Percentiles rank a stretch among this genome's conserved stretches.
phyloP scores from a whole-genome alignment of 2,113 vertebrate genomes.

The Parus major region DNA sequence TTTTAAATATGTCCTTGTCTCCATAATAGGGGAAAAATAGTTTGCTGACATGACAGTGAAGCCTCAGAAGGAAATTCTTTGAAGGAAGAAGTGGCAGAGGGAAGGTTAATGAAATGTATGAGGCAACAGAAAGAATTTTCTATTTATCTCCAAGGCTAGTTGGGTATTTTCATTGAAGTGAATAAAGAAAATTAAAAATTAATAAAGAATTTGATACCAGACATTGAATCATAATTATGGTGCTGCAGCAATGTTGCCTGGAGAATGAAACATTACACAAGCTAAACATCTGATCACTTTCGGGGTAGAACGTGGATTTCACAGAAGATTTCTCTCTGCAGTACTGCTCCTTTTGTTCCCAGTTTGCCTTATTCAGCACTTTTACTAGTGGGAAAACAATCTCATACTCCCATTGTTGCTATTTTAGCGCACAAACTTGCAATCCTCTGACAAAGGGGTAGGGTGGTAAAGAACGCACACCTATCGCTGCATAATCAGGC shows the following conservation, averaged over 20 bases:
- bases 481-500: fast-evolving
- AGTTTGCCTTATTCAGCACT: not conserved
- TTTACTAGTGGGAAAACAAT: not conserved
- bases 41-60: not conserved
- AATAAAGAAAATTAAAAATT: not conserved
- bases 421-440: not conserved
- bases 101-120: slow-evolving; percentile 7
- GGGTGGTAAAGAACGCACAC: not conserved
- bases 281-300: not conserved
- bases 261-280: not conserved
- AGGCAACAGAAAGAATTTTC: not conserved
- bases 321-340: not conserved
- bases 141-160: not conserved
- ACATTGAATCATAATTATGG: not conserved
- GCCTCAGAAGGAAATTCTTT: not conserved
- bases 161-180: not conserved
- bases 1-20: not conserved
- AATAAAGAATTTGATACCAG: not conserved
- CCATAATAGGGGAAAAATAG: not conserved
- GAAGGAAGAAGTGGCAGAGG: not conserved
- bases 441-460: not conserved
- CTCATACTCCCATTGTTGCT: not conserved
- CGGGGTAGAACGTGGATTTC: not conserved
- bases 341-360: not conserved
- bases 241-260: not conserved